Evolutionary conservation across 2,888 invertebrate genomes (phyloP).

Genomic region (Cataglyphis albicans): DNA sequence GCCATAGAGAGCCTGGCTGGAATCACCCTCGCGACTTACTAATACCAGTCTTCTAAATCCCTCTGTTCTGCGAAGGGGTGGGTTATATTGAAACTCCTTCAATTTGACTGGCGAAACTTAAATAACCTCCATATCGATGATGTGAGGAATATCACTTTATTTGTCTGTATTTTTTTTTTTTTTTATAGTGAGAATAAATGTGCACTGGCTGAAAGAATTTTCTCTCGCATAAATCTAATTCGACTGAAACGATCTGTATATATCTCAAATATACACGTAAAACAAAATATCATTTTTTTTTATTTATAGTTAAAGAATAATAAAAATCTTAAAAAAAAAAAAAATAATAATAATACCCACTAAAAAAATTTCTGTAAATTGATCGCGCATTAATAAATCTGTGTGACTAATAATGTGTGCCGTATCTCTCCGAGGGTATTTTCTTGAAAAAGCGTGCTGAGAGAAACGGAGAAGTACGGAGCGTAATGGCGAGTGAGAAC

Average conservation of each 20-base stretch:
- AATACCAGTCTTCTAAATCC: conserved; percentile 66
- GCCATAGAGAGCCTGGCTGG: conserved; percentile 73
- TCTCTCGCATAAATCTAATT: background rate
- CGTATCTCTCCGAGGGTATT: conserved; percentile 30
- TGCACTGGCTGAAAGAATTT: background rate
- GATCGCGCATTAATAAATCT: conserved; percentile 19
- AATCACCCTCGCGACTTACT: conserved; percentile 77
- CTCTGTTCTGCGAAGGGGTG: conserved; percentile 57
- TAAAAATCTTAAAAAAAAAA: background rate
- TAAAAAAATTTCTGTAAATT: background rate
- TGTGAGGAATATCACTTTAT: conserved; percentile 27
- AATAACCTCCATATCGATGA: conserved; percentile 33
- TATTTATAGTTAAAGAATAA: background rate
- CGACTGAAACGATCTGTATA: background rate
- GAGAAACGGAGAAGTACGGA: conserved; percentile 40
- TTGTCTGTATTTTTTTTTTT: conserved; percentile 2
- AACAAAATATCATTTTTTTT: background rate
- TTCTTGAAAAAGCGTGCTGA: conserved; percentile 49
- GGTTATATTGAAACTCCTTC: conserved; percentile 81
- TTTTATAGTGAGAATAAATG: background rate
- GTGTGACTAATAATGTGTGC: conserved; percentile 22
- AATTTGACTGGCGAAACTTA: conserved; percentile 68
- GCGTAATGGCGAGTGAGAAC: conserved; percentile 42
- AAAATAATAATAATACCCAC: background rate
- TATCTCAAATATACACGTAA: too few species aligned